Base-by-base conservation (phyloP, 2,888 invertebrate genomes). In the Allacma fusca region DNA sequence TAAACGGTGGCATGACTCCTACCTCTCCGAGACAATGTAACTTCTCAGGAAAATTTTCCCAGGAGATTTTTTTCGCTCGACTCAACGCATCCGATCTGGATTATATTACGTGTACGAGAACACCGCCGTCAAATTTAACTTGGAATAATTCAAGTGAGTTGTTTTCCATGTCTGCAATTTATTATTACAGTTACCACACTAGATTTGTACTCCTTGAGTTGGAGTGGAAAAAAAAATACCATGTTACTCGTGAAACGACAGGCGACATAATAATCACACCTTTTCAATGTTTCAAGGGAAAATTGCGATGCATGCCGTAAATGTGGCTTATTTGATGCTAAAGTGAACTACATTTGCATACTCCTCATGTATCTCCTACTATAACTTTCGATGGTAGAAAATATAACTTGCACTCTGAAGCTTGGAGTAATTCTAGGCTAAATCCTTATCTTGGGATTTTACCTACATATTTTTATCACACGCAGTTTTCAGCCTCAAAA, bases 91-190 rank as follows among this genome's bases (percentile, higher is more conserved):
- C 62, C 62, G 62, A 62, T 62, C 62, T 62, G 26, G 26, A 62
- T 62, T 62, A 62, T 4, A 50, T 50, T 50, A 50, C 16, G 50
- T 50, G 50, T 5, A 50, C n/a, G n/a, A 50, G 50, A 50, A n/a
- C 2, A 50, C 50, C 16, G 5, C 16, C 50, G 19, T 50, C 4
- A 2, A 50, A 50, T n/a, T n/a, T n/a, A n/a, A n/a, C n/a, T n/a
- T n/a, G n/a, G n/a, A n/a, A n/a, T 50, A 9, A n/a, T n/a, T 50
- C 50, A n/a, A 50, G 19, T 50, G 19, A n/a, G 50, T 50, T 50
- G 50, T 50, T 50, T 16, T 50, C 50, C 50, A 50, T 9, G 9
- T 50, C 50, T 50, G 16, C 50, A 50, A 50, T 50, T 34, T 34
- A 34, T 34, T 34, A 34, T 34, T 50, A 50, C 50, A 50, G 50